These are phyloP conservation scores for Marronus borbonicus DNA, from an alignment of 2,888 invertebrate species.

Conservation along the genomic window DNA sequence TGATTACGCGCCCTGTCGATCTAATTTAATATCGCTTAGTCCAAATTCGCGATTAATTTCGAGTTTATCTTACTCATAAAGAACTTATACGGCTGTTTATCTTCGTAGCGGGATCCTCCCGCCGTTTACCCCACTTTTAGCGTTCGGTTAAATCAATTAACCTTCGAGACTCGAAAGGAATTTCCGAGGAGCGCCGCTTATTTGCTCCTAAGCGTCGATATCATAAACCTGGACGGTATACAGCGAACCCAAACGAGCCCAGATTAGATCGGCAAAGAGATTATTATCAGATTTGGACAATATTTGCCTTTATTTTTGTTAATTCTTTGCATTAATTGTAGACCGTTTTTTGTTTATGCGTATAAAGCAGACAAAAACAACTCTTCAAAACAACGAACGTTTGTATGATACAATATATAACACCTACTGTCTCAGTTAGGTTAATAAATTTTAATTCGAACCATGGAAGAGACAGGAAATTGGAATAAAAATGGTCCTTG, in stretches of 20 bases:
- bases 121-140: constrained; percentile 26
- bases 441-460: too few relatives aligned
- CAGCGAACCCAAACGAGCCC: neutral
- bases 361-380: too few relatives aligned
- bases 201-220: constrained; percentile 17
- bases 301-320: too few relatives aligned
- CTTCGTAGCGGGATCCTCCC: neutral
- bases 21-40: constrained; percentile 1
- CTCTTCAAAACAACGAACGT: too few relatives aligned
- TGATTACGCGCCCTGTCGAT: neutral
- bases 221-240: constrained; percentile 9
- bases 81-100: constrained; percentile 20
- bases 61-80: constrained; percentile 23
- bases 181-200: constrained; percentile 5
- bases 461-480: too few relatives aligned
- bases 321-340: too few relatives aligned
- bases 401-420: too few relatives aligned
- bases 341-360: too few relatives aligned
- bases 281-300: too few relatives aligned
- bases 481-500: too few relatives aligned
- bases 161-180: neutral
- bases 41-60: constrained; percentile 20
- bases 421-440: too few relatives aligned
- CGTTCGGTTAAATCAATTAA: constrained; percentile 31
- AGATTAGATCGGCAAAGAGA: too few relatives aligned